Evolutionary conservation across 2,113 vertebrate species (phyloP).

Genomic region (Phylloscopus whistleri): DNA sequence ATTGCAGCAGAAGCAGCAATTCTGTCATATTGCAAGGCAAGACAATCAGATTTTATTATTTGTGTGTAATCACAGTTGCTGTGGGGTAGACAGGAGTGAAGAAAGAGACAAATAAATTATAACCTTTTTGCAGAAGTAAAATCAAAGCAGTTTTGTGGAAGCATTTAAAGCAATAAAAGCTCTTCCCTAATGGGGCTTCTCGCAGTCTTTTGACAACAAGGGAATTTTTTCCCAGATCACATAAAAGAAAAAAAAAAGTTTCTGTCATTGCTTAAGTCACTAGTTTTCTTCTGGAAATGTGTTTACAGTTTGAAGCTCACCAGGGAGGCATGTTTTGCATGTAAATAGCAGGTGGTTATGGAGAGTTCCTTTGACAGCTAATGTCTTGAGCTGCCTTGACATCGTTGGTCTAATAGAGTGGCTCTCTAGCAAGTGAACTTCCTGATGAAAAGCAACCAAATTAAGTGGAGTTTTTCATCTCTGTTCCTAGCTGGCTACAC

Average conservation of each 20-base stretch:
- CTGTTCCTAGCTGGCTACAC: not conserved
- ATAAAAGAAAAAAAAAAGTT: constrained; percentile 4
- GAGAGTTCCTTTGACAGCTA: constrained; percentile 62
- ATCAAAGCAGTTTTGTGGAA: constrained; percentile 6
- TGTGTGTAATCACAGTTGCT: constrained; percentile 26
- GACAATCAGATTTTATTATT: constrained; percentile 31
- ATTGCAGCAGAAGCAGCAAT: not conserved
- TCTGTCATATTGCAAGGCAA: not conserved
- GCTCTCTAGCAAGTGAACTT: constrained; percentile 49
- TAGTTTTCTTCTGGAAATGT: constrained; percentile 53
- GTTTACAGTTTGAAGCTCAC: constrained; percentile 69
- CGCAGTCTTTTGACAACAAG: not conserved
- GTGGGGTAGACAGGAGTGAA: not conserved
- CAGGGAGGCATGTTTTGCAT: constrained; percentile 68
- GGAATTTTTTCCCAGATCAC: not conserved
- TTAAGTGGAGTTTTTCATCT: constrained; percentile 60
- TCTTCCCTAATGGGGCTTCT: constrained; percentile 2
- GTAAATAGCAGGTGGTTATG: constrained; percentile 63
- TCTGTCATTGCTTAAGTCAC: constrained; percentile 36
- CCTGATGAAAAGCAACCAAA: constrained; percentile 66
- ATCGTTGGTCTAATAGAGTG: constrained; percentile 57
- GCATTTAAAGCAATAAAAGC: constrained; percentile 9
- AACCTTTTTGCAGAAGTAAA: constrained; percentile 37
- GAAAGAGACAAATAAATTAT: constrained; percentile 53
- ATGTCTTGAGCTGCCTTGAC: constrained; percentile 63